Percentiles rank a stretch among this genome's conserved stretches.
Conservation (phyloP, 2,888 invertebrate species). For the Trachelus iudaicus region DNA sequence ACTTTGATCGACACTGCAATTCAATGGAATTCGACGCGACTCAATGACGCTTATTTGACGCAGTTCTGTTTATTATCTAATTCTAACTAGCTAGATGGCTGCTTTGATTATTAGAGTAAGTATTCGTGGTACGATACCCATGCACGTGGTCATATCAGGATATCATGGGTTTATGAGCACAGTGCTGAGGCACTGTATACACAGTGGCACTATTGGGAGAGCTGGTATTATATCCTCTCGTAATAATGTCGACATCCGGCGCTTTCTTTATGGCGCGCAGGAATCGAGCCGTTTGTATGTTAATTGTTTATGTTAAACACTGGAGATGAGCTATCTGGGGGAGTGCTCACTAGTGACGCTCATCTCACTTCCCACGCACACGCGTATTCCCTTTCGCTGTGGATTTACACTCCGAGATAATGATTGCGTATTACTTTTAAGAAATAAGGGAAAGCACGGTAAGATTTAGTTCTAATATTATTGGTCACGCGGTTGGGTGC, state of each 20-base stretch:
- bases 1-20: background rate
- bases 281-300: slow-evolving; percentile 29
- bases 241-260: slow-evolving; percentile 6
- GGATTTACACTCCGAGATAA: background rate
- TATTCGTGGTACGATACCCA: background rate
- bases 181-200: background rate
- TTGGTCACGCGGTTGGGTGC: background rate
- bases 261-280: slow-evolving; percentile 3
- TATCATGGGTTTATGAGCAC: background rate
- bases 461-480: background rate
- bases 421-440: background rate
- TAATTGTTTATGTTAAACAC: slow-evolving; percentile 34
- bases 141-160: background rate
- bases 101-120: background rate
- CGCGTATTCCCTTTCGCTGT: background rate
- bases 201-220: background rate
- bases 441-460: background rate
- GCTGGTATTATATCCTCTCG: slow-evolving; percentile 2
- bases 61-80: background rate
- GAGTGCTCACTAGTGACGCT: background rate
- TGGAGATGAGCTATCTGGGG: slow-evolving; percentile 26
- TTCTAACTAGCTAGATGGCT: background rate
- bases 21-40: background rate
- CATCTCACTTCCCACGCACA: background rate
- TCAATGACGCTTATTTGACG: background rate